Conservation (phyloP, 1,140 invertebrate genomes). For the Euborellia annulipes region DNA sequence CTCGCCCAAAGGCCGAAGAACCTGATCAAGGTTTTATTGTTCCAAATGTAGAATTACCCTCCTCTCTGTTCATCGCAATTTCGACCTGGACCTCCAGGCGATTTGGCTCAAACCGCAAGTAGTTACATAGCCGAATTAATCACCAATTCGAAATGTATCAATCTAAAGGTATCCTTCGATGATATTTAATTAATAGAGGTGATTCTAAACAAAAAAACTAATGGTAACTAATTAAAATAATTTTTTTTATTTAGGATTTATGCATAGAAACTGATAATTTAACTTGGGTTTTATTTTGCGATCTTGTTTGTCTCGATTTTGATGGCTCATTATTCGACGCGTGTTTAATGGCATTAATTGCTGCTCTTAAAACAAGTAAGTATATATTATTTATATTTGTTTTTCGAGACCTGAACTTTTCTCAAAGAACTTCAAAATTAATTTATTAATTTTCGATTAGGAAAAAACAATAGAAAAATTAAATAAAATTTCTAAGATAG, state of each 20-base stretch:
- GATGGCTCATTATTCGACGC: slow-evolving; percentile 69
- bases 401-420: too few relatives aligned
- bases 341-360: slow-evolving; percentile 49
- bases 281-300: slow-evolving; percentile 64
- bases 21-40: slow-evolving; percentile 54
- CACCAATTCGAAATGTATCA: slow-evolving; percentile 46
- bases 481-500: too few relatives aligned
- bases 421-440: too few relatives aligned
- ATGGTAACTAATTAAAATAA: too few relatives aligned
- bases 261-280: slow-evolving; percentile 58
- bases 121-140: slow-evolving; percentile 53
- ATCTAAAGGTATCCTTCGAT: too few relatives aligned
- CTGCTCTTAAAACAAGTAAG: slow-evolving; percentile 54
- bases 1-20: slow-evolving; percentile 47
- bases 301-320: slow-evolving; percentile 64
- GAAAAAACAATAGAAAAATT: too few relatives aligned
- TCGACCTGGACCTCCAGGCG: slow-evolving; percentile 57
- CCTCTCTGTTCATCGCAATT: slow-evolving; percentile 59
- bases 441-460: too few relatives aligned
- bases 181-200: too few relatives aligned
- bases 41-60: slow-evolving; percentile 63
- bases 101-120: slow-evolving; percentile 57
- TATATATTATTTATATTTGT: too few relatives aligned
- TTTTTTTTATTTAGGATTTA: too few relatives aligned
- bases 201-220: too few relatives aligned